phyloP scores from a whole-genome alignment of 2,888 invertebrate genomes.

The Gisinianus flammeolus region DNA sequence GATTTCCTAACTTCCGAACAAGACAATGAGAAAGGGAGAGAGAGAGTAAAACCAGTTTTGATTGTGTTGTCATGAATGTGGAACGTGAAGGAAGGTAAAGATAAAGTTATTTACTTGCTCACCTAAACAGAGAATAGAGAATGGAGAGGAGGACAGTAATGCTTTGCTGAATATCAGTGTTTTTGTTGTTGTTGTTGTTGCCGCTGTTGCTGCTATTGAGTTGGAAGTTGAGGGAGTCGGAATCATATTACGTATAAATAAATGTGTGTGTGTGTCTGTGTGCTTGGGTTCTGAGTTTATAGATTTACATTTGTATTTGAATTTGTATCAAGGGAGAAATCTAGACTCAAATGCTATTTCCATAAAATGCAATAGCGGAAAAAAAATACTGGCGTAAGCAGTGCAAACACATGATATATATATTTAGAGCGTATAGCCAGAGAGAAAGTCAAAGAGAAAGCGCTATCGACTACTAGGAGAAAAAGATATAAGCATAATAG shows the following conservation, averaged over 20 bases:
- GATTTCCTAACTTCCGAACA: no score
- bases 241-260: constrained; percentile 1
- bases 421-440: background rate
- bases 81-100: no score
- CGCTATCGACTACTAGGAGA: background rate
- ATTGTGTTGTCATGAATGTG: no score
- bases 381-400: background rate
- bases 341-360: constrained; percentile 24
- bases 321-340: constrained; percentile 30
- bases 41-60: no score
- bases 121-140: no score
- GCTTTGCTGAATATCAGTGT: background rate
- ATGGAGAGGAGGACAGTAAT: background rate
- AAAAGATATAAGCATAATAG: background rate
- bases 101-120: no score
- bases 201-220: no score
- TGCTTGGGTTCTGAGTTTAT: background rate
- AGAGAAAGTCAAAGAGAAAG: background rate
- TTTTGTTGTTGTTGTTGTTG: background rate
- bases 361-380: constrained; percentile 17
- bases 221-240: background rate
- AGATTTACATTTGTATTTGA: background rate
- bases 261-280: background rate
- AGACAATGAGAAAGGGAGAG: no score
- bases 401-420: background rate